Conservation (phyloP, 2,113 vertebrate genomes). For the Urocolius indicus region DNA sequence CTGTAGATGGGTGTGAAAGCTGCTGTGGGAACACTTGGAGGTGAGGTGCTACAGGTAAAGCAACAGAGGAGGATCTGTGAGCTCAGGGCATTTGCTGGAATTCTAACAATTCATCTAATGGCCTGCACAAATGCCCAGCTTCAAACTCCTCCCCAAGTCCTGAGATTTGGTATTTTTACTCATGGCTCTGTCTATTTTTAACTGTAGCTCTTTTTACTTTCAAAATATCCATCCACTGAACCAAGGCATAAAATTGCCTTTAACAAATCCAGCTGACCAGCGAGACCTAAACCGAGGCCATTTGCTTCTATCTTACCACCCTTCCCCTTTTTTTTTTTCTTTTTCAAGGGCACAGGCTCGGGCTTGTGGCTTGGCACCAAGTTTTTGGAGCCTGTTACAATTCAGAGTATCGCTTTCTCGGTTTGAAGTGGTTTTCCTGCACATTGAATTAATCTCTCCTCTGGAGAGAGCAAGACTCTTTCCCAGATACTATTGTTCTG, state of each 20-base stretch:
- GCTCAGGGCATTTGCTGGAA: not conserved
- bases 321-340: too few species aligned
- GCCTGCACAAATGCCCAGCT: not conserved
- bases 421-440: conserved; percentile 1
- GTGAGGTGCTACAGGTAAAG: too few species aligned
- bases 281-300: not conserved
- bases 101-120: not conserved
- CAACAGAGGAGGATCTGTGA: not conserved
- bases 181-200: conserved; percentile 1
- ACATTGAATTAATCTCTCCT: not conserved
- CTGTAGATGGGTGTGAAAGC: not conserved
- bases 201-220: not conserved
- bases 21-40: not conserved
- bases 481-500: conserved; percentile 35
- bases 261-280: not conserved
- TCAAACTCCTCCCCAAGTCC: not conserved
- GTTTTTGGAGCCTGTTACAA: not conserved
- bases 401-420: not conserved
- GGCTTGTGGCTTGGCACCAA: not conserved
- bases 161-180: conserved; percentile 24
- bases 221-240: not conserved
- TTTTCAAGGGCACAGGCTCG: not conserved
- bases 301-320: not conserved
- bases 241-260: not conserved
- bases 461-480: not conserved